These are phyloP conservation scores for Keiferia lycopersicella DNA, from an alignment of 2,888 invertebrate species.

Conservation along the genomic window DNA sequence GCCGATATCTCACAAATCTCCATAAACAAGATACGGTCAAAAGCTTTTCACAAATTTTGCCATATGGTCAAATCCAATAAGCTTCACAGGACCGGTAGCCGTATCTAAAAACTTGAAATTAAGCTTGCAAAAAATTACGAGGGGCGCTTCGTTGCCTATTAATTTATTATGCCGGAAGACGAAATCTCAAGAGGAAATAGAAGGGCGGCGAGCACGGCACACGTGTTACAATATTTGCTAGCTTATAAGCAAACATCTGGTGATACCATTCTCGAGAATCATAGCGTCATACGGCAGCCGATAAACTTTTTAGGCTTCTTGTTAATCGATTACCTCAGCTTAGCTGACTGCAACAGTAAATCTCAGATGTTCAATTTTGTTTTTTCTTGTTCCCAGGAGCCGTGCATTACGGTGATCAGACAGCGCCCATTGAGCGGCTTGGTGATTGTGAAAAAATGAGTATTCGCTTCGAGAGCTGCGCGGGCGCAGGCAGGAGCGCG, in stretches of 20 bases:
- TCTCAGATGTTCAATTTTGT: constrained; percentile 39
- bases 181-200: constrained; percentile 79
- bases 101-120: constrained; percentile 56
- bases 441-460: constrained; percentile 78
- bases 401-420: constrained; percentile 75
- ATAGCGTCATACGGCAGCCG: constrained; percentile 37
- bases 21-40: constrained; percentile 55
- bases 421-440: constrained; percentile 74
- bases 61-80: constrained; percentile 60
- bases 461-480: constrained; percentile 67
- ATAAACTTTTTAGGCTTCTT: constrained; percentile 34
- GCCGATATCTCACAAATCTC: constrained; percentile 34
- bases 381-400: constrained; percentile 69
- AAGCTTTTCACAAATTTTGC: constrained; percentile 43
- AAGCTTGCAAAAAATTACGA: constrained; percentile 59
- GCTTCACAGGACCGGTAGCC: constrained; percentile 58
- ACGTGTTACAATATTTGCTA: constrained; percentile 81
- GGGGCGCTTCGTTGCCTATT: constrained; percentile 59
- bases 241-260: constrained; percentile 73
- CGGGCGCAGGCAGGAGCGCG: constrained; percentile 66
- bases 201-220: constrained; percentile 69
- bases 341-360: constrained; percentile 25
- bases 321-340: constrained; percentile 33
- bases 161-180: constrained; percentile 79
- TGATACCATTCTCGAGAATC: constrained; percentile 61